Evolutionary conservation across 2,113 vertebrate species (phyloP), one percentile per base, ranked within the genome.

Genomic region (Oreochromis aureus): DNA sequence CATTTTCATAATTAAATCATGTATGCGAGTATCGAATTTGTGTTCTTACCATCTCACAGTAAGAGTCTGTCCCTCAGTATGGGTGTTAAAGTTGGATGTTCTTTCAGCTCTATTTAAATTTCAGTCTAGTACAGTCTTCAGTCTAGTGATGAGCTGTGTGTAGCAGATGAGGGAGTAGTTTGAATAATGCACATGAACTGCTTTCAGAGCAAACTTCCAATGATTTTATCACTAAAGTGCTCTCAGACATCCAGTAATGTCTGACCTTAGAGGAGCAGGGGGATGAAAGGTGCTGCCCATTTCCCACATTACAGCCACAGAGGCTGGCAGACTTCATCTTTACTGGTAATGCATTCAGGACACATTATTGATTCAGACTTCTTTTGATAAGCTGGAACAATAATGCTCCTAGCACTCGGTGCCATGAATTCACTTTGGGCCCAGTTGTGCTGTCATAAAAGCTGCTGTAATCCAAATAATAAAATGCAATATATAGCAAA

Each of bases 181-280:
- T 90, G 54, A 90, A 91, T 91, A 87, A 92, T 92, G 89, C 85
- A 93, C 54, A 22, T 73, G 18, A 84, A 87, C 51, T 88, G 89
- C 89, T 83, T 82, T 88, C 55, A 44, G 51, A 55, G 79, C 80
- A 81, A 90, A 90, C 87, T 85, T 84, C 66, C 89, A 92, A 90
- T 83, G 69, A 78, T 83, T 90, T 89, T 80, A 87, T 90, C 76
- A 86, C 89, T 91, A 85, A 88, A 94, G 90, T 93, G 94, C 92
- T 94, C 85, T 92, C 82, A 85, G 91, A 91, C 80, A 83, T 87
- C 63, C 86, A 56, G 82, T 92, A 86, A 93, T 84, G 32, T n/a
- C 36, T 76, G 71, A 86, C 84, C 63, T 87, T 81, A 53, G 66
- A 87, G 87, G 79, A 83, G 56, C 76, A 66, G 71, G 27, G 76